Evolutionary conservation across 1,140 invertebrate genomes (phyloP), one percentile per base, ranked within the genome.

Genomic region (Heterodera schachtii): DNA sequence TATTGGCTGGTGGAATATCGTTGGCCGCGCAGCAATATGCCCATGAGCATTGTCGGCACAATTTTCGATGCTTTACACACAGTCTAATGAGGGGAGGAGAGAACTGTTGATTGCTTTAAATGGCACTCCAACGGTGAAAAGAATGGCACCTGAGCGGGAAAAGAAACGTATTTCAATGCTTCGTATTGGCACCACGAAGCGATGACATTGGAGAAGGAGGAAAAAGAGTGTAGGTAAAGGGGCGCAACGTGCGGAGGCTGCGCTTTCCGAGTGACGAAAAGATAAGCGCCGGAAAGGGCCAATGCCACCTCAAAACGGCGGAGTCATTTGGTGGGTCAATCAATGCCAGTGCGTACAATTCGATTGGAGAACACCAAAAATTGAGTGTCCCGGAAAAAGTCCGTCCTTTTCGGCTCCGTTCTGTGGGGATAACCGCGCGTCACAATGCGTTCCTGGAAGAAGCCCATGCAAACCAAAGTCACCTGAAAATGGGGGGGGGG

Each of bases 171-270:
- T 91, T 98, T 99, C 3, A 99, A 92, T 41, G 97, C 97, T 92
- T 99, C 97, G 90, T 99, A 99, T 91, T 99, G 97, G 91, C 96
- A 98, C 97, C 97, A 99, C 66, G 95, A 96, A 90, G 96, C 98
- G 93, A 99, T 94, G 81, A 98, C 96, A 91, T 99, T 99, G 21
- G 96, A 97, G 85, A 99, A 93, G 0, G 96, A 97, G 90, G 95
- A 96, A 91, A 94, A 98, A 0, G 94, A 94, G 91, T 98, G 98
- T 91, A 97, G 96, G 90, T 98, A 98, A 3, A 98, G 91, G 5
- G 97, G 97, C 74, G 95, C 94, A 16, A 88, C 85, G 79, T 89
- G 88, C 43, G 78, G 52, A 43, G 89, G 88, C 73, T 87, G 83
- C 83, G 69, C 84, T 79, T 71, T 66, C 82, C 84, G 86, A 41